phyloP scores from a whole-genome alignment of 2,888 invertebrate genomes.

The Venustoraphidia nigricollis region DNA sequence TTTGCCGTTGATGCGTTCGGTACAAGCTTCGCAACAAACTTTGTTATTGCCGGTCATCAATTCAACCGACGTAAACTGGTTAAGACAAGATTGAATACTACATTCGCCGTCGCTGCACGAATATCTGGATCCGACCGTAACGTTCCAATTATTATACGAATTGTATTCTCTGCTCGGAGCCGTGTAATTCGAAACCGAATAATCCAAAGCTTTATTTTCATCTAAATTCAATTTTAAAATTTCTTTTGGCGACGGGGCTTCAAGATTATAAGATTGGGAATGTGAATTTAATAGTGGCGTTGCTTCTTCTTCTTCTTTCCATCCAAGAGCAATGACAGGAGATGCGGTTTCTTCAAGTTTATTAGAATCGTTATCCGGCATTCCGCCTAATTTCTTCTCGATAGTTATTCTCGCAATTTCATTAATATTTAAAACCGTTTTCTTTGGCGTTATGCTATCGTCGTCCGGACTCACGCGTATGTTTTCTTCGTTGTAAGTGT shows the following conservation, averaged over 20 bases:
- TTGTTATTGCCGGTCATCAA: slow-evolving; percentile 83
- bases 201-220: too few species aligned
- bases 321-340: slow-evolving; percentile 1
- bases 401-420: not conserved
- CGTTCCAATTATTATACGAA: slow-evolving; percentile 23
- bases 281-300: too few species aligned
- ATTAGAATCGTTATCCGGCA: not conserved
- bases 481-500: slow-evolving; percentile 21
- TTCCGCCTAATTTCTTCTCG: not conserved
- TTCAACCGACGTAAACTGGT: slow-evolving; percentile 84
- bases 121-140: slow-evolving; percentile 48
- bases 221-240: too few species aligned
- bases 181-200: too few species aligned
- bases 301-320: not conserved
- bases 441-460: not conserved
- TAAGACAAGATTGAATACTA: slow-evolving; percentile 77
- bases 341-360: not conserved
- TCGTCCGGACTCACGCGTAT: not conserved
- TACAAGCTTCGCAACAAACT: slow-evolving; percentile 85
- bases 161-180: too few species aligned
- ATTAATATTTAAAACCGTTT: not conserved
- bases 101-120: slow-evolving; percentile 63
- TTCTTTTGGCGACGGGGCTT: too few species aligned
- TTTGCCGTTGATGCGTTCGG: slow-evolving; percentile 50
- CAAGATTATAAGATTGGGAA: too few species aligned